Evolutionary conservation across 2,113 vertebrate genomes (phyloP).

Genomic region (Diadophis punctatus): DNA sequence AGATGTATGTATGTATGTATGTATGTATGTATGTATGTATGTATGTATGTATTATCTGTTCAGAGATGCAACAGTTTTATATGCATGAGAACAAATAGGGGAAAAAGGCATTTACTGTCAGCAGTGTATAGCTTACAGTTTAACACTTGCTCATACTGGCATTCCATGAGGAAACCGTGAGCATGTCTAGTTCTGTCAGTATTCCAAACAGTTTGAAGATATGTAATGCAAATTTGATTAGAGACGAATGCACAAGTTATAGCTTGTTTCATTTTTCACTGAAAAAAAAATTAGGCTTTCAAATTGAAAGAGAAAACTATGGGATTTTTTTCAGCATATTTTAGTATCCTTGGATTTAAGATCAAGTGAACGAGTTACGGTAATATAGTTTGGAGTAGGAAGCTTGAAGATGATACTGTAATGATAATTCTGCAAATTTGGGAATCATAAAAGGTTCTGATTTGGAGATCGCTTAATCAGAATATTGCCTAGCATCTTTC

Average conservation of each 20-base stretch:
- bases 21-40: too few species aligned
- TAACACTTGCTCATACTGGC: conserved; percentile 3
- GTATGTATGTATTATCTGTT: neutral
- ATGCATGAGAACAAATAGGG: conserved; percentile 18
- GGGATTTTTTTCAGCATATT: neutral
- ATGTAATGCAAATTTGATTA: neutral
- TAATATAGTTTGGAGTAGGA: neutral
- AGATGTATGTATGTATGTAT: neutral
- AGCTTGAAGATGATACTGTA: neutral
- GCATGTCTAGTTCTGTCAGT: conserved; percentile 14
- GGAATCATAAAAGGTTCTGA: neutral
- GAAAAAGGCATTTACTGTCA: conserved; percentile 34
- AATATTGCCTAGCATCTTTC: neutral
- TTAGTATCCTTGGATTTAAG: neutral
- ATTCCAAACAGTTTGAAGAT: conserved; percentile 2
- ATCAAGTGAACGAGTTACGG: neutral
- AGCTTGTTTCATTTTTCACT: conserved; percentile 3
- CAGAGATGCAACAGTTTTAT: conserved; percentile 24
- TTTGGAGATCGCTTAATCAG: neutral
- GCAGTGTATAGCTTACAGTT: neutral
- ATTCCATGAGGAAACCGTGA: neutral
- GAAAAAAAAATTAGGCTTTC: neutral
- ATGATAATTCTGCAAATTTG: neutral
- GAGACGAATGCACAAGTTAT: neutral
- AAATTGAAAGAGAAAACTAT: neutral